These are phyloP conservation scores for Micrasema minimum DNA, from an alignment of 1,140 invertebrate genomes.

Conservation along the genomic window DNA sequence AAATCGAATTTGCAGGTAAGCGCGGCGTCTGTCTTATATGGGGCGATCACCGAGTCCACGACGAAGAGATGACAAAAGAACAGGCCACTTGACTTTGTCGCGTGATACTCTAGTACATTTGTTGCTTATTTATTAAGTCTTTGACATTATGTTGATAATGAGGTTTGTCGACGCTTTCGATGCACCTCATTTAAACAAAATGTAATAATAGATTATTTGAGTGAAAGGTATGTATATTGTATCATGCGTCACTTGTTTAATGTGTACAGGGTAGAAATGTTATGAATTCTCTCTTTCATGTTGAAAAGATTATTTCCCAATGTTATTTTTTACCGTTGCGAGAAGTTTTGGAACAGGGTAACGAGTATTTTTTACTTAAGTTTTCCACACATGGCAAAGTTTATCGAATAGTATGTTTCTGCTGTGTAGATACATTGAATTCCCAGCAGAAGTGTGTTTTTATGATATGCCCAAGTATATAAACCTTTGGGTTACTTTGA, in stretches of 20 bases:
- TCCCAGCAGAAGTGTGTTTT: too few species aligned
- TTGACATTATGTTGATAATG: too few species aligned
- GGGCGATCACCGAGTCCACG: conserved; percentile 59
- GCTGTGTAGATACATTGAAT: too few species aligned
- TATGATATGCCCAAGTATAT: too few species aligned
- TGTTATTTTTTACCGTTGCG: conserved; percentile 7
- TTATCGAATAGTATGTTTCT: too few species aligned
- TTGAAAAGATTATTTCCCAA: background rate
- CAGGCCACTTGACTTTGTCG: conserved; percentile 94
- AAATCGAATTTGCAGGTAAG: background rate
- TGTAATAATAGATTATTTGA: too few species aligned
- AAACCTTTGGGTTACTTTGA: too few species aligned
- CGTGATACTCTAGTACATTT: conserved; percentile 62
- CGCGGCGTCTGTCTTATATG: conserved; percentile 53
- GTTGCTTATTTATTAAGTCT: conserved; percentile 16
- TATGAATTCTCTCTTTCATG: too few species aligned
- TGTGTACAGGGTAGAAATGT: conserved; percentile 32
- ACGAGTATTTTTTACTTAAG: background rate
- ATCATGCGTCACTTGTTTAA: conserved; percentile 7
- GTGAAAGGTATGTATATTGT: background rate
- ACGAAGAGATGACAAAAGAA: conserved; percentile 68
- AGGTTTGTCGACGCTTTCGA: background rate
- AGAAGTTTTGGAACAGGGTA: conserved; percentile 5
- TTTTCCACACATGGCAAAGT: background rate
- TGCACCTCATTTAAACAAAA: too few species aligned